Conservation (phyloP, 2,797 vertebrate species). For the Leptodactylus fallax region DNA sequence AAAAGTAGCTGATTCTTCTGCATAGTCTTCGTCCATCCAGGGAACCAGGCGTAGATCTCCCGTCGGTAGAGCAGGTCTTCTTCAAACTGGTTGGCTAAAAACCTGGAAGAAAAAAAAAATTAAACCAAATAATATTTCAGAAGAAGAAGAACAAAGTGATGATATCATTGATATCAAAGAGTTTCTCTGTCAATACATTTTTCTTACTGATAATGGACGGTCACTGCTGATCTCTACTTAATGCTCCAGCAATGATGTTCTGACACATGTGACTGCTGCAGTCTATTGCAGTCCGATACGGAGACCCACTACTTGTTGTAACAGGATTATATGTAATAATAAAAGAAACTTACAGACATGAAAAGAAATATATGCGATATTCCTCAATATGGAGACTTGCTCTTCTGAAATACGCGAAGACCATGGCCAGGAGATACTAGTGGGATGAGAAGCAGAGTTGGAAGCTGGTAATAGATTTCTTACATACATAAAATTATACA, state of each 20-base stretch:
- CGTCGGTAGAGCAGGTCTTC: neutral
- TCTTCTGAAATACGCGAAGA: neutral
- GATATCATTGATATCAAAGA: neutral
- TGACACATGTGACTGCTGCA: too few relatives aligned
- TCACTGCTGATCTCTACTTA: too few relatives aligned
- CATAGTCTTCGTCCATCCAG: neutral
- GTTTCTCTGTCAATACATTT: too few relatives aligned
- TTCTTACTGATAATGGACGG: too few relatives aligned
- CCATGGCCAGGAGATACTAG: slow-evolving; percentile 12
- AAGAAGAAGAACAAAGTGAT: neutral
- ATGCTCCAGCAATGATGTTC: too few relatives aligned
- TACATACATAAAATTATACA: too few relatives aligned
- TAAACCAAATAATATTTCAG: neutral
- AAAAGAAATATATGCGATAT: neutral
- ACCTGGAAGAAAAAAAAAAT: neutral
- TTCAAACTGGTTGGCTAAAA: neutral
- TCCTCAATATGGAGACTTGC: too few relatives aligned
- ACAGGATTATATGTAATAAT: too few relatives aligned
- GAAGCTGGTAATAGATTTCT: neutral
- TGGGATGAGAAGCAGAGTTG: neutral
- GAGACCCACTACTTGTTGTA: too few relatives aligned
- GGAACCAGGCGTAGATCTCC: too few relatives aligned
- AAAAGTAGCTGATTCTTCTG: neutral
- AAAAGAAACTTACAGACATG: neutral
- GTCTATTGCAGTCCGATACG: too few relatives aligned